Evolutionary conservation across 1,140 invertebrate genomes (phyloP), one percentile per base, ranked within the genome.

Genomic region (Drosophila bocqueti): DNA sequence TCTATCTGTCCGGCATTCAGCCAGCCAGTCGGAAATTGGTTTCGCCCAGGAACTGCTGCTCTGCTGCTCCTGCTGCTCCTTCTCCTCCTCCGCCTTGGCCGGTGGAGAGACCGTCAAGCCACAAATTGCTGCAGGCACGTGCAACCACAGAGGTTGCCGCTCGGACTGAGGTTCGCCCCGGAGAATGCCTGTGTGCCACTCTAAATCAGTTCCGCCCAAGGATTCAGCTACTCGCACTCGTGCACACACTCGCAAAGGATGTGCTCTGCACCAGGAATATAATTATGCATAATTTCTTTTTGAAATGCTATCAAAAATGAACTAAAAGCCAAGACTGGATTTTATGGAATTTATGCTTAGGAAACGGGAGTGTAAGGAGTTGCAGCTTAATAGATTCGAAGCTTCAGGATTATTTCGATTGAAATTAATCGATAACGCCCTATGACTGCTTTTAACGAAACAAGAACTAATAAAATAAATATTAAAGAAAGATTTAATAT

Each of bases 1-100:
- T 65, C 67, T 38, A 65, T 66, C 65, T 36, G 65, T 65, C 60
- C 42, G 69, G 43, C 66, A 72, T 59, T 50, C 45, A 73, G 66
- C 52, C 69, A 72, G 43, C 52, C 69, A 72, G 43, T 73, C 69
- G 66, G 67, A 73, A 72, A 72, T 69, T 69, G 67, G 69, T 72
- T 72, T 72, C 66, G 38, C 50, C 36, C 54, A 57, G 54, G 54
- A 57, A n/a, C 36, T 24, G 52, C 18, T 38, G 3, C 52, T 24
- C 34, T 24, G 52, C 18, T 38, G 3, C 52, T 24, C 11, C 52
- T 34, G 1, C 31, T 36, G 0, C 52, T 55, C 13, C 54, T 31
- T 10, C 54, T 40, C 15, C 50, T 8, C 4, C 50, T 34, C n/a
- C 34, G 34, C 34, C 29, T 34, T 52, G 6, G 50, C 10, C 11